phyloP scores from a whole-genome alignment of 2,113 vertebrate species.

The Prinia subflava region DNA sequence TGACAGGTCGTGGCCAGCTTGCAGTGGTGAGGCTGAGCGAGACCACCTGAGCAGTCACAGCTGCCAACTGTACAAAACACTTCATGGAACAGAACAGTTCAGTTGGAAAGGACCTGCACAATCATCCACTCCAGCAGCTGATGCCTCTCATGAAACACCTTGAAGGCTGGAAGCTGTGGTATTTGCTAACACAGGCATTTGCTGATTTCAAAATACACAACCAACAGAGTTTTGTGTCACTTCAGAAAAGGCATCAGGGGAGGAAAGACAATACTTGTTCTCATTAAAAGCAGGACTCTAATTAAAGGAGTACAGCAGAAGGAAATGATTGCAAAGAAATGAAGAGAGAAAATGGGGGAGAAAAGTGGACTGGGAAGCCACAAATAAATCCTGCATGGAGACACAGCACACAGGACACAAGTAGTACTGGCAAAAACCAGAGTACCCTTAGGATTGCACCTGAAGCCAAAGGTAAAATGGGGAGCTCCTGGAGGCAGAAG shows the following conservation, averaged over 20 bases:
- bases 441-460: background rate
- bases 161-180: background rate
- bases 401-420: no score
- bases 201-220: background rate
- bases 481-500: background rate
- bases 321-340: background rate
- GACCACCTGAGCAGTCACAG: background rate
- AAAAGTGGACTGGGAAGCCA: background rate
- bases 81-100: background rate
- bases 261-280: background rate
- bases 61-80: background rate
- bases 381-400: rapidly evolving
- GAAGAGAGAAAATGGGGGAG: background rate
- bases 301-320: background rate
- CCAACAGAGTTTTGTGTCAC: background rate
- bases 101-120: background rate
- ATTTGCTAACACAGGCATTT: background rate
- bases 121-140: background rate
- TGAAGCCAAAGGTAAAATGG: background rate
- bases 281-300: background rate
- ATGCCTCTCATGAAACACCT: background rate
- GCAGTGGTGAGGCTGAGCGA: background rate
- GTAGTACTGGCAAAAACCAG: background rate
- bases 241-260: background rate
- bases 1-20: background rate